Evolutionary conservation across 2,113 vertebrate genomes (phyloP), one percentile per base, ranked within the genome.

Genomic region (Aix galericulata): DNA sequence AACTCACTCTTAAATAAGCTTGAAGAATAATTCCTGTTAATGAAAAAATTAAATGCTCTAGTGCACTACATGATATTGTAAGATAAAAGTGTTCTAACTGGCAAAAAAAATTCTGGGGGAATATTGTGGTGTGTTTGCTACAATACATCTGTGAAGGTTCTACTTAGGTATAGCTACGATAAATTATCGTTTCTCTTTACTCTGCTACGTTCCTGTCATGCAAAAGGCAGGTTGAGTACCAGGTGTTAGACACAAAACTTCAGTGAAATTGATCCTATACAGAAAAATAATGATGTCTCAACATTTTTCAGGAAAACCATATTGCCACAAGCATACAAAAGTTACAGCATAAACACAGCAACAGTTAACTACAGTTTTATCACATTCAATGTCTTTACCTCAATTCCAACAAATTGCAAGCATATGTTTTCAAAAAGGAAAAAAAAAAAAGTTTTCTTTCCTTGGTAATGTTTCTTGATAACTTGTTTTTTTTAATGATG

Each of bases 31-130:
- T 64, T 86, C 64, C n/a, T 62, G 12, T 20, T 55, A 88, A 63
- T 27, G 8, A 75, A 78, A 78, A 90, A 94, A 77, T 55, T 22
- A 74, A 80, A 83, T 34, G 18, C 38, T 90, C 13, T 34, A 66
- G 29, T 63, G 69, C 34, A n/a, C 6, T 78, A 56, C 56, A 84
- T 68, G 58, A 93, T 82, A 71, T 82, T 15, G 0, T 50, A 85
- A 22, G 1, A 84, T 40, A 78, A 66, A 97, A 94, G 32, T 76
- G 20, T 67, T 95, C 94, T 90, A 94, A 96, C 93, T 75, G 53
- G 53, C 55, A 96, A 94, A 81, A 81, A 87, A 96, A 92, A 60
- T 93, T 31, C n/a, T 55, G 69, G 17, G 36, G 34, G 71, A 95
- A 86, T 56, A 6, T 32, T 32, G 94, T 21, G 14, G 17, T 48